Base-by-base conservation (phyloP, 2,797 vertebrate genomes). In the Atherinosoma microstoma region DNA sequence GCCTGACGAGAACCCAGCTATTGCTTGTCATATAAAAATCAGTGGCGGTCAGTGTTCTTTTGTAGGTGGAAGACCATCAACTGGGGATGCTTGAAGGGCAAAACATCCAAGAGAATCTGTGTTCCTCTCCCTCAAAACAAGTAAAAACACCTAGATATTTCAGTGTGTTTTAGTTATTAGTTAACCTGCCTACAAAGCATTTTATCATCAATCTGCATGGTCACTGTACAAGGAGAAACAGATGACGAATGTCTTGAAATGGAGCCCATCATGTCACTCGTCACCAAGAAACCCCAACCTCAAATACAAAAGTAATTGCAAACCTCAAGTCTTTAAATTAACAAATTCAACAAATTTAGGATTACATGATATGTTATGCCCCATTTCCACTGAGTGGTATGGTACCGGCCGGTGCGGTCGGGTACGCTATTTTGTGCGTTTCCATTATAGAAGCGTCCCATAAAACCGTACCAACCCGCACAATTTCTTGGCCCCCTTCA, bases 1-100 rank as follows among this genome's bases (percentile, higher is more conserved):
- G 67, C 24, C 61, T 74, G 59, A 58, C 57, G 73, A 49, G 36
- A 87, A 72, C 35, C 73, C 42, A 73, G 58, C 61, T 58, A 64
- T 65, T 76, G 65, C 58, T 80, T 40, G 58, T 53, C 30, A 62
- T 12, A 57, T 29, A 27, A 63, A 51, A 67, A 73, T 73, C 62
- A 32, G 35, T 56, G 53, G 29, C 22, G 59, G 68, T 75, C 75
- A 59, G 36, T 24, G 54, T 64, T 18, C 27, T 66, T 32, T n/a
- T 73, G 22, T 38, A 54, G 63, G 40, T 35, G 45, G 22, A 77
- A 57, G 67, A 56, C 16, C 54, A 67, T 51, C 34, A 47, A 54
- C 2, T 35, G 12, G 35, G 6, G 36, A 57, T 45, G 20, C 32
- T 60, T 64, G 7, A 22, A n/a, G 4, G 35, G 22, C 16, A 73